Conservation (phyloP, 2,113 vertebrate genomes). For the Gobio gobio region DNA sequence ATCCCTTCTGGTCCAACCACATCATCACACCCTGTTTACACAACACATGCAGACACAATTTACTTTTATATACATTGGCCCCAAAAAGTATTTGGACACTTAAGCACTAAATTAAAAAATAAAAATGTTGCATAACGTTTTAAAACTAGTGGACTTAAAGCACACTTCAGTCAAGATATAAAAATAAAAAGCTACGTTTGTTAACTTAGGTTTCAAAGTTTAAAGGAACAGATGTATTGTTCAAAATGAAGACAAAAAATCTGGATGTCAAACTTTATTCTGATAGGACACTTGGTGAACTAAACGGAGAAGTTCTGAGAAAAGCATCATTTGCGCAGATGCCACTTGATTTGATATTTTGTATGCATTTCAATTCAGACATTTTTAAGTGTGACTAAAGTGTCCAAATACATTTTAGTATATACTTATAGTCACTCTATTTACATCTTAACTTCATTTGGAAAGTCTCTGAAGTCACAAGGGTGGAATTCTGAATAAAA, state of each 20-base stretch:
- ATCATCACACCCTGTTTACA: constrained; percentile 86
- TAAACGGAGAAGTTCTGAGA: not conserved
- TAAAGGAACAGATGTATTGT: not conserved
- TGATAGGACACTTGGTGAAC: not conserved
- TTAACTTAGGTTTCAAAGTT: not conserved
- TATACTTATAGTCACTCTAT: not conserved
- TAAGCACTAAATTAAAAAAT: not conserved
- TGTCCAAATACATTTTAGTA: not conserved
- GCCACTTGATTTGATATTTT: not conserved
- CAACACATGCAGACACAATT: constrained; percentile 1
- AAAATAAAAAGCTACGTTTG: too few species aligned
- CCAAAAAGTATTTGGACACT: constrained; percentile 3
- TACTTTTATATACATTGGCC: not conserved
- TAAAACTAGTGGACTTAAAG: too few species aligned
- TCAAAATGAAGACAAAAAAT: not conserved
- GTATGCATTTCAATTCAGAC: not conserved
- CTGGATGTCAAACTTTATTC: not conserved
- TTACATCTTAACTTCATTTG: constrained; percentile 5
- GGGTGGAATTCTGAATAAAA: not conserved
- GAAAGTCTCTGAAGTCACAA: not conserved
- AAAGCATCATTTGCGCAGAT: not conserved
- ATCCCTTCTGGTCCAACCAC: constrained; percentile 97
- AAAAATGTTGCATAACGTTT: not conserved
- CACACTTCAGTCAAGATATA: not conserved
- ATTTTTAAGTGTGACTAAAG: not conserved